Percentiles rank a stretch among this genome's conserved stretches.
Conservation (phyloP, 2,888 invertebrate genomes). For the Luffia ferchaultella region DNA sequence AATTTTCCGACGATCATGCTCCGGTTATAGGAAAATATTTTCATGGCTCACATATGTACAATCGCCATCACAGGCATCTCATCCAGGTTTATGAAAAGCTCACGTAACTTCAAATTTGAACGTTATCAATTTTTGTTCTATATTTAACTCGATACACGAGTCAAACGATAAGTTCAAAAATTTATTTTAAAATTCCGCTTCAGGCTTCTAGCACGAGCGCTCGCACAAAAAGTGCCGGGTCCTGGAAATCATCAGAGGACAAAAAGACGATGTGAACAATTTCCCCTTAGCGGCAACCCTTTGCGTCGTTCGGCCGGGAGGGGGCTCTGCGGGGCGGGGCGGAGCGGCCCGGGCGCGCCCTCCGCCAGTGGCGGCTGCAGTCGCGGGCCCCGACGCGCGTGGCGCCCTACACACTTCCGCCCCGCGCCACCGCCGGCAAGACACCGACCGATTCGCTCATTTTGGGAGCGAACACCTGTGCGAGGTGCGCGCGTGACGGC, state of each 20-base stretch:
- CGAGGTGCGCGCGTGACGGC: neutral
- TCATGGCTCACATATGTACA: too few species aligned
- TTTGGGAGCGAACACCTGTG: slow-evolving; percentile 54
- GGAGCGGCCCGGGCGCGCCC: slow-evolving; percentile 58
- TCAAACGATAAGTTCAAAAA: neutral
- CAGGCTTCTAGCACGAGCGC: neutral
- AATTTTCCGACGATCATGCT: slow-evolving; percentile 41
- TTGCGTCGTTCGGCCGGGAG: slow-evolving; percentile 24
- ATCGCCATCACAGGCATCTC: too few species aligned
- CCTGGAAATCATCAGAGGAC: slow-evolving; percentile 38
- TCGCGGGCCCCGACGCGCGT: slow-evolving; percentile 55
- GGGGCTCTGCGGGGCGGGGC: slow-evolving; percentile 32
- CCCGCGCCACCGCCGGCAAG: slow-evolving; percentile 29
- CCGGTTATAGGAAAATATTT: slow-evolving; percentile 13
- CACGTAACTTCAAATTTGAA: too few species aligned
- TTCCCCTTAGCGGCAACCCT: slow-evolving; percentile 58
- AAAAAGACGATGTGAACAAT: slow-evolving; percentile 47
- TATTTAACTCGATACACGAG: neutral
- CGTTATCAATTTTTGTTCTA: too few species aligned
- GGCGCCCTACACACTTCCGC: slow-evolving; percentile 61
- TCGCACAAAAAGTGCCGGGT: slow-evolving; percentile 21
- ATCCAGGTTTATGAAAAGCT: too few species aligned
- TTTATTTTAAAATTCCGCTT: neutral
- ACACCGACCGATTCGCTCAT: slow-evolving; percentile 39
- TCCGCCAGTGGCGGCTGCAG: slow-evolving; percentile 62